A percentile compares a stretch with the other conserved stretches of the same genome.
Evolutionary conservation across 2,113 vertebrate species (phyloP).

Genomic region (Tetrao urogallus): DNA sequence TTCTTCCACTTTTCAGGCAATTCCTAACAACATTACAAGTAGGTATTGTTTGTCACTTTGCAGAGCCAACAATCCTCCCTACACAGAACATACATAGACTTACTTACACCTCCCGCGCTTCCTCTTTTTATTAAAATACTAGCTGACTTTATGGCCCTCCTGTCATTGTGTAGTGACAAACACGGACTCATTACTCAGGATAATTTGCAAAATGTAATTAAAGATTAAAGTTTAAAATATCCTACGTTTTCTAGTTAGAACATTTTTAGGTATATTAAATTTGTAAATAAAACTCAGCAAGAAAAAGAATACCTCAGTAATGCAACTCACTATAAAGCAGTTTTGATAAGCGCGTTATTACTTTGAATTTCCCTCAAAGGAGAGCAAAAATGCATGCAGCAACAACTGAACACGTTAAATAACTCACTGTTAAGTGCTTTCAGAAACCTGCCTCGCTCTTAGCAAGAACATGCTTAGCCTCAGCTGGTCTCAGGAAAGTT

Average conservation of each 20-base stretch:
- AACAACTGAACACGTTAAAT: background rate
- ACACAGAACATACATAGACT: background rate
- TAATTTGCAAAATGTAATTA: conserved; percentile 32
- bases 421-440: background rate
- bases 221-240: conserved; percentile 6
- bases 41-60: conserved; percentile 48
- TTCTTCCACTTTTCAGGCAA: conserved; percentile 81
- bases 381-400: background rate
- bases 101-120: background rate
- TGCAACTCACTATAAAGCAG: background rate
- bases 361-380: background rate
- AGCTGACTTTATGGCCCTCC: background rate
- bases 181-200: background rate
- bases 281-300: conserved; percentile 17
- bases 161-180: background rate
- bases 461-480: background rate
- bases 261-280: background rate
- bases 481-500: background rate
- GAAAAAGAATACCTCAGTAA: background rate
- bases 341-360: background rate
- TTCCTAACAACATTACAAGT: conserved; percentile 52
- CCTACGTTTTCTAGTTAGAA: background rate
- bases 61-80: background rate
- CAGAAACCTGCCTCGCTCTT: background rate
- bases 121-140: background rate